phyloP scores from a whole-genome alignment of 2,888 invertebrate genomes.

The Melanophora roralis region DNA sequence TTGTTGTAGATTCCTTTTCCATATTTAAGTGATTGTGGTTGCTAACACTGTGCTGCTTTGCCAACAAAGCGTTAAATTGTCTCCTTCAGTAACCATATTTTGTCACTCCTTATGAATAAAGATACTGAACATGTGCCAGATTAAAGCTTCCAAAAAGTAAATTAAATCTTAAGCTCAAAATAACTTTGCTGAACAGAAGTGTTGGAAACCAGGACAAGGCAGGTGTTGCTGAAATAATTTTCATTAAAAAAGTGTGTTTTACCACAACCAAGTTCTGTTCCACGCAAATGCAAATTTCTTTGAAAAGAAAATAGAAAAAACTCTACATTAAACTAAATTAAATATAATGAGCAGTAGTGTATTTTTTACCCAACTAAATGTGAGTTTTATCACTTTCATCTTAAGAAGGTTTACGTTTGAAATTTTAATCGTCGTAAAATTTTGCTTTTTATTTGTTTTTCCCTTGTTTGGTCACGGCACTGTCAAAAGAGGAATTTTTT shows the following conservation, averaged over 20 bases:
- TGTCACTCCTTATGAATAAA: slow-evolving; percentile 9
- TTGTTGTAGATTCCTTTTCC: slow-evolving; percentile 28
- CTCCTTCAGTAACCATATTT: slow-evolving; percentile 25
- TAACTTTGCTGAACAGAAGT: slow-evolving; percentile 32
- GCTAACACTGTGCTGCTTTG: slow-evolving; percentile 36
- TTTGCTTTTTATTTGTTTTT: slow-evolving; percentile 12
- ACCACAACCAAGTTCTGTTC: slow-evolving; percentile 32
- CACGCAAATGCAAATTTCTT: slow-evolving; percentile 48
- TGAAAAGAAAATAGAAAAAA: slow-evolving; percentile 9
- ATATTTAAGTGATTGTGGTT: slow-evolving; percentile 50
- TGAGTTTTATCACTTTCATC: slow-evolving; percentile 48
- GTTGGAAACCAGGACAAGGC: slow-evolving; percentile 42
- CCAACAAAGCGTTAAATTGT: slow-evolving; percentile 65
- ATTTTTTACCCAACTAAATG: slow-evolving; percentile 18
- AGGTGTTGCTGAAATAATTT: slow-evolving; percentile 55
- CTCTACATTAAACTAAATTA: slow-evolving; percentile 26
- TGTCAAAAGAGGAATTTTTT: slow-evolving; percentile 20
- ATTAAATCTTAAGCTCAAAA: slow-evolving; percentile 53
- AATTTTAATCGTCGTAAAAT: slow-evolving; percentile 24
- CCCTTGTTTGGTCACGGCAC: background rate
- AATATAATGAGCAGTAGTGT: background rate
- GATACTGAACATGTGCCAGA: slow-evolving; percentile 37
- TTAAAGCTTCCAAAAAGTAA: slow-evolving; percentile 52
- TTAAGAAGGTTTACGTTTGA: slow-evolving; percentile 18
- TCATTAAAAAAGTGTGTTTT: background rate